Conservation (phyloP, 2,888 invertebrate genomes). For the Pollenia angustigena region DNA sequence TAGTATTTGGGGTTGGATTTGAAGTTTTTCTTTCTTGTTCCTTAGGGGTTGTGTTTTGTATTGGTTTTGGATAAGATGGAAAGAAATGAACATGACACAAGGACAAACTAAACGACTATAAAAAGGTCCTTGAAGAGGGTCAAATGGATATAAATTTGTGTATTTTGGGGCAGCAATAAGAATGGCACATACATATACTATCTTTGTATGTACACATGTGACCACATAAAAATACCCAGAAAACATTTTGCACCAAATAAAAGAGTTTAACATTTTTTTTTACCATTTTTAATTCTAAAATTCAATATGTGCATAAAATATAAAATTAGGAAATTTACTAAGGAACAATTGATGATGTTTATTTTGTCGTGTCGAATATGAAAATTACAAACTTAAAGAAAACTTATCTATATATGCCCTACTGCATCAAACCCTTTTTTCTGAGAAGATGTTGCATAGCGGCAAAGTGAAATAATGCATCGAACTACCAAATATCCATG, state of each 20-base stretch:
- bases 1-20: constrained; percentile 73
- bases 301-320: no score
- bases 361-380: no score
- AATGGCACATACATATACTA: constrained; percentile 37
- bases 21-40: constrained; percentile 75
- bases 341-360: no score
- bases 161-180: constrained; percentile 74
- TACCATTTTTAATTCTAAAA: no score
- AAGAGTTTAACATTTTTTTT: no score
- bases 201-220: constrained; percentile 46
- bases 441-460: no score
- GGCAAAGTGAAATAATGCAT: no score
- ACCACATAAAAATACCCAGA: constrained; percentile 22
- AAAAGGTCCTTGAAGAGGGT: constrained; percentile 85
- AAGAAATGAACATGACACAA: constrained; percentile 72
- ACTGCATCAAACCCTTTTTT: no score
- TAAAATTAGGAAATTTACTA: no score
- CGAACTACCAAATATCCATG: no score
- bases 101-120: constrained; percentile 82
- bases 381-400: no score
- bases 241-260: not conserved
- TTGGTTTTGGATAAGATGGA: constrained; percentile 70
- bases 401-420: no score
- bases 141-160: constrained; percentile 85
- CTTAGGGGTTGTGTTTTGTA: constrained; percentile 68